These are phyloP conservation scores for Oscheius sp. DNA, from an alignment of 2,888 invertebrate species.

Conservation along the genomic window DNA sequence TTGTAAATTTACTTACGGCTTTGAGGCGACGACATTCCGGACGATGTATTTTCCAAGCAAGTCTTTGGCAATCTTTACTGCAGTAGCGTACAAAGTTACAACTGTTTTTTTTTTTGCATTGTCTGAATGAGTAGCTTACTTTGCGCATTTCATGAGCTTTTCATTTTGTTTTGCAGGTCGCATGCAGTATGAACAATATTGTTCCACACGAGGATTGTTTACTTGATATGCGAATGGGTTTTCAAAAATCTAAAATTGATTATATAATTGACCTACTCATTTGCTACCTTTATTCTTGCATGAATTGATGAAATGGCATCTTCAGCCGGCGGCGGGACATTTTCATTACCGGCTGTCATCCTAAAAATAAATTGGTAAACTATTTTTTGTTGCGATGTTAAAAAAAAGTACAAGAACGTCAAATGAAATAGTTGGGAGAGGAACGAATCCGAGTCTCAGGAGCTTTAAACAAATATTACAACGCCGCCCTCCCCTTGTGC, in stretches of 20 bases:
- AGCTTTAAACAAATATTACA: constrained; percentile 33
- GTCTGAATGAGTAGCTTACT: constrained; percentile 30
- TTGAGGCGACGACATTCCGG: constrained; percentile 65
- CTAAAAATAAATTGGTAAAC: background rate
- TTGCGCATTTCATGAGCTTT: constrained; percentile 60
- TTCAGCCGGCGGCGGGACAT: background rate
- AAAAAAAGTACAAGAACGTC: constrained; percentile 5
- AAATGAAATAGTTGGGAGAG: background rate
- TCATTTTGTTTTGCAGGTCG: constrained; percentile 47
- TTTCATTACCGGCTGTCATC: background rate
- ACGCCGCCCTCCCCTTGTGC: constrained; percentile 20
- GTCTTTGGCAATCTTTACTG: constrained; percentile 62
- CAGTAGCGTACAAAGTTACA: constrained; percentile 60
- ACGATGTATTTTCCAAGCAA: constrained; percentile 64
- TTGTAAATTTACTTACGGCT: constrained; percentile 31
- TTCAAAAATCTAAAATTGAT: constrained; percentile 53
- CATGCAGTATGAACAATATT: constrained; percentile 66
- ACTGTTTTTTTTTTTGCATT: constrained; percentile 21
- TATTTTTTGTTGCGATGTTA: background rate
- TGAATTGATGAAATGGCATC: constrained; percentile 49
- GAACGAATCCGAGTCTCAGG: constrained; percentile 4
- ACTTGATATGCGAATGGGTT: constrained; percentile 65
- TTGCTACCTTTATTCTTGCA: constrained; percentile 45
- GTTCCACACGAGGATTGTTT: constrained; percentile 50
- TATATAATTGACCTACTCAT: too few relatives aligned